phyloP scores from a whole-genome alignment of 2,113 vertebrate species.

The Rousettus leschenaultii region DNA sequence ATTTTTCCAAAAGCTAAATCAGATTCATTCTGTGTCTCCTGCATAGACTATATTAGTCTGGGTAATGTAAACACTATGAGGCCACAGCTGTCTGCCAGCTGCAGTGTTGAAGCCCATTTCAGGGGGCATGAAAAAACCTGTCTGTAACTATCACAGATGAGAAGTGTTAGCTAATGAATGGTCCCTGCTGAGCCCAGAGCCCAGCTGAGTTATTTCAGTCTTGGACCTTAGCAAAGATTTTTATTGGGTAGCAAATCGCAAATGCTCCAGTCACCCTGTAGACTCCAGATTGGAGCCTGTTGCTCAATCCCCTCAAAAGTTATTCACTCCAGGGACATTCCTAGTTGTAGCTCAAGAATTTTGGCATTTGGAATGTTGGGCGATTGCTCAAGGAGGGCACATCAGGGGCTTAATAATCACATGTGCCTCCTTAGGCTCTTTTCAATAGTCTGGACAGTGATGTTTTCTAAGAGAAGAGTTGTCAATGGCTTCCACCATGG shows the following conservation, averaged over 20 bases:
- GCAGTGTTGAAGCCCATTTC: conserved; percentile 70
- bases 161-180: conserved; percentile 79
- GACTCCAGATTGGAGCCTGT: conserved; percentile 41
- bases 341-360: conserved; percentile 61
- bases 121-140: conserved; percentile 77
- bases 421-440: not conserved
- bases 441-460: not conserved
- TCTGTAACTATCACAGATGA: conserved; percentile 77
- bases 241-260: conserved; percentile 78
- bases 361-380: conserved; percentile 48
- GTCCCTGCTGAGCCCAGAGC: conserved; percentile 72
- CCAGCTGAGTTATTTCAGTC: conserved; percentile 77
- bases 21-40: conserved; percentile 74
- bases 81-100: conserved; percentile 76
- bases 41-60: conserved; percentile 66
- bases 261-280: conserved; percentile 67
- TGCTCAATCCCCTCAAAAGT: conserved; percentile 30
- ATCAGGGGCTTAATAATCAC: not conserved
- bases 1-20: conserved; percentile 76
- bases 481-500: not conserved
- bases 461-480: not conserved
- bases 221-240: conserved; percentile 71
- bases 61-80: conserved; percentile 76
- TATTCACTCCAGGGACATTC: conserved; percentile 69
- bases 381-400: conserved; percentile 48